Percentiles rank a stretch among this genome's conserved stretches.
phyloP scores from a whole-genome alignment of 30 jellyfish, hydroid and myxozoan species.

The Clytia hemisphaerica region DNA sequence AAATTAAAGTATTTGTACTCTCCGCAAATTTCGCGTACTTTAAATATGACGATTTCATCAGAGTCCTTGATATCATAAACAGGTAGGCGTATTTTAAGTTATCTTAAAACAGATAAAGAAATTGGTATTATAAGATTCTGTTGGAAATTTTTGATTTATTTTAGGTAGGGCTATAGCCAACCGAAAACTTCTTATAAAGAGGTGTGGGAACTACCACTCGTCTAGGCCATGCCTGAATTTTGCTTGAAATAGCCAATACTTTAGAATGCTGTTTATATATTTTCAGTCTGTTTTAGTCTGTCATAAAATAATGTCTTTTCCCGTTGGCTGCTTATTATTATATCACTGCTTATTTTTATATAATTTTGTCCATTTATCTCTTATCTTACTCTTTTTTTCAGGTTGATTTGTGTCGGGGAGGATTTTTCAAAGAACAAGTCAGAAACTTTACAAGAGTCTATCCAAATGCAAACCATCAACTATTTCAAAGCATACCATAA shows the following conservation, averaged over 20 bases:
- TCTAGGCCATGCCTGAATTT: no score
- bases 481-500: constrained; percentile 93
- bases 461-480: constrained; percentile 77
- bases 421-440: constrained; percentile 77
- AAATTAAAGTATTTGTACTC: constrained; percentile 59
- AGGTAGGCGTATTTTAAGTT: constrained; percentile 29
- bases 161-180: no score
- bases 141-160: no score
- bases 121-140: not conserved
- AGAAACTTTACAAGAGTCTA: constrained; percentile 76
- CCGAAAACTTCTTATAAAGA: no score
- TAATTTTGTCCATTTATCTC: not conserved
- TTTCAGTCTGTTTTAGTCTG: no score
- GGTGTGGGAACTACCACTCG: no score
- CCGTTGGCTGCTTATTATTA: not conserved
- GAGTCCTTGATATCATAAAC: constrained; percentile 69
- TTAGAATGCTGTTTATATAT: no score
- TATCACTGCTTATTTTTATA: not conserved
- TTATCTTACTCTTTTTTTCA: constrained; percentile 16
- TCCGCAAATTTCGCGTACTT: constrained; percentile 75
- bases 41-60: constrained; percentile 89
- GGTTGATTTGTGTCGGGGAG: constrained; percentile 79
- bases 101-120: not conserved
- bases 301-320: no score
- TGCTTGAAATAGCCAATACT: no score